Base-by-base conservation (phyloP, 1,140 invertebrate genomes). In the Tetraneura akinire region DNA sequence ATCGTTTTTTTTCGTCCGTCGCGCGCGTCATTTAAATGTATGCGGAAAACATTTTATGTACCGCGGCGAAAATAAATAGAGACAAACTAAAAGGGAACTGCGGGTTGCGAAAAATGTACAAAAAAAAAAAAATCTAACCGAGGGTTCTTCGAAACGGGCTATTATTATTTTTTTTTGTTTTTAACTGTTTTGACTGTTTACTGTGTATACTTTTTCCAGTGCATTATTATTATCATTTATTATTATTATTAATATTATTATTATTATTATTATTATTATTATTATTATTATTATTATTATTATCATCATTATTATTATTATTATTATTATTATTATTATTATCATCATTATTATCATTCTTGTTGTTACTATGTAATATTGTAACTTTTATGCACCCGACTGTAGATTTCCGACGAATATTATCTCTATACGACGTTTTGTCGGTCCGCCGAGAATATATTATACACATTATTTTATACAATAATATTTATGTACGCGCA, bases 41-140 rank as follows among this genome's bases (percentile, higher is more conserved):
- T 14, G n/a, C n/a, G n/a, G 57, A 29, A 60, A 60, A 60, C 57
- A 13, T 26, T 60, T 60, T 60, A 60, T 60, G n/a, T n/a, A n/a
- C n/a, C n/a, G n/a, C n/a, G 57, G 26, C 57, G 26, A 14, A 14
- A 60, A 60, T 60, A 60, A 60, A 57, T 29, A 29, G 8, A 60
- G 57, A n/a, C n/a, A n/a, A n/a, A n/a, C n/a, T 26, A 26, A 60
- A 60, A 26, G 26, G 57, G 26, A 26, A 60, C 23, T 14, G 57
- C 23, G 3, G 13, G 14, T 6, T 16, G 26, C 21, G 3, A 60
- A 60, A 60, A 26, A 57, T 23, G 23, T 23, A 57, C 55, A 57
- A 1, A 13, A 5, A 57, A 23, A 57, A 60, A 60, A 0, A 3
- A 26, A 26, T 13, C 57, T 13, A 3, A 13, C 23, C 13, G 57